Conservation (phyloP, 2,888 invertebrate genomes). For the Idaea dimidiata region DNA sequence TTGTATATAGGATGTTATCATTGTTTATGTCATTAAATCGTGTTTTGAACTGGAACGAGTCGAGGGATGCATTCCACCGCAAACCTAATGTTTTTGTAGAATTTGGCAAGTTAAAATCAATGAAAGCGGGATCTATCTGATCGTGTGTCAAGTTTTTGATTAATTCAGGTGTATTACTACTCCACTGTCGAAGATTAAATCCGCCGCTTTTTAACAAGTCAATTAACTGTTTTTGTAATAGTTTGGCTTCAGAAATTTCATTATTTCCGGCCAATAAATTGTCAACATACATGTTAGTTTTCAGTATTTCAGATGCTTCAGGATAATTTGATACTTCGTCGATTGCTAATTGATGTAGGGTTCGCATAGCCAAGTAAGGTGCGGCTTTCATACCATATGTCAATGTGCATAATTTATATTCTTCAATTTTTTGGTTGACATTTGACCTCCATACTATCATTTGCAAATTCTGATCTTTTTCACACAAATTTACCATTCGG, state of each 20-base stretch:
- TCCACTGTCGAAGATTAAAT: slow-evolving; percentile 15
- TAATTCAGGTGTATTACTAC: slow-evolving; percentile 6
- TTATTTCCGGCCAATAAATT: not conserved
- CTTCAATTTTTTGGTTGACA: too few relatives aligned
- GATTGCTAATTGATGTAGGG: slow-evolving; percentile 14
- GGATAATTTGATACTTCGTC: slow-evolving; percentile 10
- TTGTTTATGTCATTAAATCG: slow-evolving; percentile 13
- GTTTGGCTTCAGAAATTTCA: slow-evolving; percentile 2
- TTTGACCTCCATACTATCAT: too few relatives aligned
- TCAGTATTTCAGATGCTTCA: slow-evolving; percentile 9
- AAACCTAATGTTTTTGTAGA: slow-evolving; percentile 18
- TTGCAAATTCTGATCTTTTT: too few relatives aligned
- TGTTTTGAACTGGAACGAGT: slow-evolving; percentile 19
- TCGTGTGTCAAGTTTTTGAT: not conserved
- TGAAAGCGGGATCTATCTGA: slow-evolving; percentile 6
- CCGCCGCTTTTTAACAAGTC: slow-evolving; percentile 1
- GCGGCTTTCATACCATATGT: slow-evolving; percentile 1
- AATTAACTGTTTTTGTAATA: slow-evolving; percentile 9
- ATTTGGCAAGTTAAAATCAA: slow-evolving; percentile 18
- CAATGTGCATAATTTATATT: not conserved
- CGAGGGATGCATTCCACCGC: slow-evolving; percentile 16
- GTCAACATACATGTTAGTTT: slow-evolving; percentile 10
- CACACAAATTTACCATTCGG: too few relatives aligned
- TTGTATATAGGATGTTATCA: slow-evolving; percentile 19
- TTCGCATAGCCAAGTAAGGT: slow-evolving; percentile 26